These are phyloP conservation scores for Cephalopachus bancanus DNA, from an alignment of 2,797 vertebrate genomes.

Conservation along the genomic window DNA sequence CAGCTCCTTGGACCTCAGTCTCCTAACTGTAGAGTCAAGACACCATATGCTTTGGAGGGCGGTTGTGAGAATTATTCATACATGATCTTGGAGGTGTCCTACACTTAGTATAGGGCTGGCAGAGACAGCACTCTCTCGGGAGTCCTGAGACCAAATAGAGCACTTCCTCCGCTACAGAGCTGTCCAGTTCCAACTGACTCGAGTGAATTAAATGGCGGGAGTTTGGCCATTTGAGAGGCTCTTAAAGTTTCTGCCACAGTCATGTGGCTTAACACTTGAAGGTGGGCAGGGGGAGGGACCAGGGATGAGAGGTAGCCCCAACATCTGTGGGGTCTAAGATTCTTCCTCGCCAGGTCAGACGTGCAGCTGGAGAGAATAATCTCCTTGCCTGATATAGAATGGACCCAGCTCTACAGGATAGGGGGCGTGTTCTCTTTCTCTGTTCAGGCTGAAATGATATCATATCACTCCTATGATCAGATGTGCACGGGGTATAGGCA, in stretches of 20 bases:
- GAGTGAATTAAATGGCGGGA: neutral
- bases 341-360: neutral
- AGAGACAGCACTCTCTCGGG: neutral
- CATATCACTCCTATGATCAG: neutral
- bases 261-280: neutral
- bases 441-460: neutral
- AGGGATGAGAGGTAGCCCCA: neutral
- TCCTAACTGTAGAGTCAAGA: neutral
- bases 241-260: neutral
- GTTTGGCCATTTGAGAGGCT: neutral
- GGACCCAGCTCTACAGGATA: neutral
- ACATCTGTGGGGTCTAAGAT: neutral
- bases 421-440: neutral
- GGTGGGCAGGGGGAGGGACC: neutral
- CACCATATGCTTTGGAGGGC: no score
- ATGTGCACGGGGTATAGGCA: neutral
- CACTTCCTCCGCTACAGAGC: no score
- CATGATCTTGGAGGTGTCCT: fast-evolving
- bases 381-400: neutral
- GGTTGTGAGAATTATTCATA: neutral
- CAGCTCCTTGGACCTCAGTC: neutral
- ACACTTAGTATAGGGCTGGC: neutral
- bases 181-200: neutral
- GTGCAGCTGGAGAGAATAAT: neutral
- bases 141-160: neutral